Conservation (phyloP, 2,113 vertebrate genomes). For the Microtus montanus region DNA sequence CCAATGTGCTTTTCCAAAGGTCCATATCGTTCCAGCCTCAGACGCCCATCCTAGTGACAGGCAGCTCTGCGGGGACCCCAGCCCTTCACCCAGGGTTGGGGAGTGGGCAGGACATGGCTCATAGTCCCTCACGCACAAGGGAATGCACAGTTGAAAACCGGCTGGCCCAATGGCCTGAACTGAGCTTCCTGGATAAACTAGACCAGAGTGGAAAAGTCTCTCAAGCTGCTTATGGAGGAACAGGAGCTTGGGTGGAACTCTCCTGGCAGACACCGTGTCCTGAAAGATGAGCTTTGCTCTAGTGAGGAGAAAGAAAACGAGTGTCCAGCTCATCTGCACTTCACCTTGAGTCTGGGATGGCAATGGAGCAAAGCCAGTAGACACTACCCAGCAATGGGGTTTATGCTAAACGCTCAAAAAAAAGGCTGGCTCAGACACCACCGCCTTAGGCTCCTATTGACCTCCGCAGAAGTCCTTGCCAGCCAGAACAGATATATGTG, state of each 20-base stretch:
- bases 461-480: not conserved
- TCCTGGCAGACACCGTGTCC: not conserved
- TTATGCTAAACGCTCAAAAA: not conserved
- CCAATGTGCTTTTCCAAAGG: not conserved
- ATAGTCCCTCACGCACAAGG: not conserved
- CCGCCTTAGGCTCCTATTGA: fast-evolving
- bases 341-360: not conserved
- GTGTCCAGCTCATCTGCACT: fast-evolving
- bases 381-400: fast-evolving
- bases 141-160: not conserved
- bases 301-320: not conserved
- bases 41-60: not conserved
- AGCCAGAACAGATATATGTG: not conserved
- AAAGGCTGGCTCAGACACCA: too few relatives aligned
- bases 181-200: not conserved
- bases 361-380: fast-evolving
- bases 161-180: not conserved
- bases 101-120: not conserved
- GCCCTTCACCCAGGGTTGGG: not conserved
- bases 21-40: not conserved
- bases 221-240: not conserved
- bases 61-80: not conserved
- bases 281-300: not conserved
- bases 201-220: not conserved
- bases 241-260: fast-evolving